Conservation (phyloP, 1,140 invertebrate genomes). For the Anadara kagoshimensis region DNA sequence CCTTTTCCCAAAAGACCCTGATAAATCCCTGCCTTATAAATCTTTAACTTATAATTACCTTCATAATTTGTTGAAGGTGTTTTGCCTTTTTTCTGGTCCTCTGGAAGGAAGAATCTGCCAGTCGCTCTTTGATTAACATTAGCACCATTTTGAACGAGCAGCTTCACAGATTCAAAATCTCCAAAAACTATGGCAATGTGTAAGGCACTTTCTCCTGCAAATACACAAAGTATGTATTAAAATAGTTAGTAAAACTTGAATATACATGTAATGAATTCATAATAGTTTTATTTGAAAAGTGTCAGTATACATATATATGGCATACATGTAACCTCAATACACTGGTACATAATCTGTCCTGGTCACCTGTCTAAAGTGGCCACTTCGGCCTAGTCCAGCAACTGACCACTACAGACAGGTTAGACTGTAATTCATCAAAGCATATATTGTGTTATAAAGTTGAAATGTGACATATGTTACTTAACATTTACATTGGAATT, state of each 20-base stretch:
- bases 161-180: constrained; percentile 96
- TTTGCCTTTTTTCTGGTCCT: constrained; percentile 86
- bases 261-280: background rate
- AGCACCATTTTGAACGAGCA: constrained; percentile 91
- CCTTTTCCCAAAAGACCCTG: too few relatives aligned
- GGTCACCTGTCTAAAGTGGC: too few relatives aligned
- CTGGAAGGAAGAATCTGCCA: constrained; percentile 87
- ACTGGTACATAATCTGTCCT: too few relatives aligned
- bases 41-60: too few relatives aligned
- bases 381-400: too few relatives aligned
- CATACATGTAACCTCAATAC: background rate
- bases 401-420: too few relatives aligned
- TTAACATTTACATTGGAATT: too few relatives aligned
- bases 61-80: constrained; percentile 92
- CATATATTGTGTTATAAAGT: too few relatives aligned
- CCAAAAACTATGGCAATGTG: constrained; percentile 97
- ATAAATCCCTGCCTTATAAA: too few relatives aligned
- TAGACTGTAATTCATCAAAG: too few relatives aligned
- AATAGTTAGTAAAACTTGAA: background rate
- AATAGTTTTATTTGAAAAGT: background rate
- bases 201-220: constrained; percentile 88
- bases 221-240: background rate
- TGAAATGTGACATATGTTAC: too few relatives aligned
- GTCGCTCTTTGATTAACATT: constrained; percentile 93
- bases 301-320: background rate